Base-by-base conservation (phyloP, 2,113 vertebrate species). In the Microcebus jonahi region DNA sequence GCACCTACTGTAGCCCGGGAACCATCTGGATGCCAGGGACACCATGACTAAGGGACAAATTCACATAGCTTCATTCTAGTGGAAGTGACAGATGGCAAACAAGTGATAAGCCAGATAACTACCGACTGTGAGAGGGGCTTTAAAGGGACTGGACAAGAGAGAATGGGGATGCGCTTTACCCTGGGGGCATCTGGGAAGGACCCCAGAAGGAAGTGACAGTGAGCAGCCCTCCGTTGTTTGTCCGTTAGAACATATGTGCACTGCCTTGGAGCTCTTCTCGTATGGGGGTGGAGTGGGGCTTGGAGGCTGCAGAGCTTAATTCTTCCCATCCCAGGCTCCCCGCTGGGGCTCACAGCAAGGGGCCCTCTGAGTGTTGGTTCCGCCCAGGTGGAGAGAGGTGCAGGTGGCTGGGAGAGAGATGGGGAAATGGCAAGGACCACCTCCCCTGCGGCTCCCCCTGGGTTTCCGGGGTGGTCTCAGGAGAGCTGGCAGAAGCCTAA, bases 201-300 rank as follows among this genome's bases (percentile, higher is more conserved):
- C 27, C 55, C 55, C 29, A 11, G 14, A 55, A 55, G 29, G 75
- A 79, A 71, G 45, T 65, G 82, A 77, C 18, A 34, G 48, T 1
- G 12, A 61, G 27, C 1, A 4, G 50, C 48, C 0, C 1, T 29
- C 34, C 4, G 0, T 21, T 50, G 79, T 75, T 23, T 17, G 4
- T 11, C 59, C 59, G 10, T 29, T 63, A 29, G 85, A 67, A n/a
- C 36, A 4, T 18, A 42, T 25, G 23, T 84, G 23, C 3, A 31
- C 45, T 14, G 3, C 86, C 53, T 67, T 31, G 4, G 18, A 50
- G 76, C 68, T 15, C 59, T 53, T 13, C 25, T 3, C 3, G 2
- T 12, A 18, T 29, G 29, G 11, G 15, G 15, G 5, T 45, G 36
- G 45, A 31, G 18, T 34, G 50, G n/a, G 27, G 36, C 42, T 39